Evolutionary conservation across 2,113 vertebrate genomes (phyloP).

Genomic region (Dasyprocta punctata): DNA sequence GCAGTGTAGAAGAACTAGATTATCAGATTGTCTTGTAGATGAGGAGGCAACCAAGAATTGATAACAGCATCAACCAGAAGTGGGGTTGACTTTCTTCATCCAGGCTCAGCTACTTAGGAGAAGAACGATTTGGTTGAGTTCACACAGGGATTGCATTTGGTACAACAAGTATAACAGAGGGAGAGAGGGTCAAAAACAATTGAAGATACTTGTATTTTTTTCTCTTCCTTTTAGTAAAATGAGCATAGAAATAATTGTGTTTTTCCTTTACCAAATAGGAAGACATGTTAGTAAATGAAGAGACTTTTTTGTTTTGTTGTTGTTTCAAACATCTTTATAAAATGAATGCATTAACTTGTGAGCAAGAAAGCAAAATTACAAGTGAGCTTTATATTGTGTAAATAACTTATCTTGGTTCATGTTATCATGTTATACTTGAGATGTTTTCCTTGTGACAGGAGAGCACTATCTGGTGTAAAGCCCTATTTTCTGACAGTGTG

Average conservation of each 20-base stretch:
- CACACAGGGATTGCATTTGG: background rate
- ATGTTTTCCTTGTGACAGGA: background rate
- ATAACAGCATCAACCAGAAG: background rate
- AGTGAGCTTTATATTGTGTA: background rate
- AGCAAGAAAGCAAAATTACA: constrained; percentile 7
- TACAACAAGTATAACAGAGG: background rate
- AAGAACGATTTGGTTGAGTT: background rate
- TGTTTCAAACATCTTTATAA: constrained; percentile 42
- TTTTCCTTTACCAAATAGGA: constrained; percentile 35
- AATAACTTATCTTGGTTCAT: background rate
- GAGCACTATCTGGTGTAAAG: background rate
- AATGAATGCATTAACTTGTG: constrained; percentile 8
- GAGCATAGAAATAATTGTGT: constrained; percentile 7
- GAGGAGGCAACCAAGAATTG: background rate
- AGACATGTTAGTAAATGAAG: background rate
- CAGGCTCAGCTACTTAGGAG: background rate
- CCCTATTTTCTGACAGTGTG: constrained; percentile 34
- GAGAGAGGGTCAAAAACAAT: background rate
- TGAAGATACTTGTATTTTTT: constrained; percentile 31
- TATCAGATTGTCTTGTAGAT: background rate
- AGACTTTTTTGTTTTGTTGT: background rate
- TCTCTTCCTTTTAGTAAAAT: constrained; percentile 45
- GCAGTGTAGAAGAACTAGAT: background rate
- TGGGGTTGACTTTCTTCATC: background rate
- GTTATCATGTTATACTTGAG: background rate